A percentile compares a stretch with the other conserved stretches of the same genome.
Conservation (phyloP, 2,888 invertebrate species). For the Aphodius granarius region DNA sequence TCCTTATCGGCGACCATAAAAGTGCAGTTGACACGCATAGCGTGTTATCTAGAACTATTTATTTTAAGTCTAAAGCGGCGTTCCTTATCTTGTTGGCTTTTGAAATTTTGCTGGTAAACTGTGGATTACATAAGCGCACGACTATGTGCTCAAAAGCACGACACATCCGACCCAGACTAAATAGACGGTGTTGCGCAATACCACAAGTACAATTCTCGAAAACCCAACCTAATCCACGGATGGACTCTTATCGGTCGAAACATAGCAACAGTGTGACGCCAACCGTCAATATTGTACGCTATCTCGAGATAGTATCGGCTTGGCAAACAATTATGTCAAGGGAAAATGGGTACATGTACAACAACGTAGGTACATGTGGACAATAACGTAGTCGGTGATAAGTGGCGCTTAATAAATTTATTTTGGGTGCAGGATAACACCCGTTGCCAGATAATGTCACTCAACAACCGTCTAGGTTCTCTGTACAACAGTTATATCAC, state of each 20-base stretch:
- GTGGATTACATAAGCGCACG: neutral
- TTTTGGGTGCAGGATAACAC: neutral
- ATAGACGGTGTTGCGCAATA: neutral
- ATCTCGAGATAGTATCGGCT: neutral
- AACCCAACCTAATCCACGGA: neutral
- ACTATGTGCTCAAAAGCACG: neutral
- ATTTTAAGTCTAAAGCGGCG: neutral
- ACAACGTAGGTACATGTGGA: neutral
- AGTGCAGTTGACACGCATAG: neutral
- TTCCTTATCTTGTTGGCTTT: neutral
- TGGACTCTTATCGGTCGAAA: neutral
- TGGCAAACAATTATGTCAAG: neutral
- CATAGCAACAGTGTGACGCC: neutral
- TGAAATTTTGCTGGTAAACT: neutral
- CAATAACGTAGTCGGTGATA: neutral
- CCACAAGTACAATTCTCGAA: neutral
- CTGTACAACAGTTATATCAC: no score
- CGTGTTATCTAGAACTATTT: neutral
- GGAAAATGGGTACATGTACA: neutral
- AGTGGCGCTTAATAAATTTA: neutral
- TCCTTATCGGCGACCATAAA: neutral
- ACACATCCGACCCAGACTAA: neutral
- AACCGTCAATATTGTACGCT: neutral
- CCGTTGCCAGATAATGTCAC: neutral
- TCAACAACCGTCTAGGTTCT: no score